Base-by-base conservation (phyloP, 2,113 vertebrate species). In the Chloropsis hardwickii region DNA sequence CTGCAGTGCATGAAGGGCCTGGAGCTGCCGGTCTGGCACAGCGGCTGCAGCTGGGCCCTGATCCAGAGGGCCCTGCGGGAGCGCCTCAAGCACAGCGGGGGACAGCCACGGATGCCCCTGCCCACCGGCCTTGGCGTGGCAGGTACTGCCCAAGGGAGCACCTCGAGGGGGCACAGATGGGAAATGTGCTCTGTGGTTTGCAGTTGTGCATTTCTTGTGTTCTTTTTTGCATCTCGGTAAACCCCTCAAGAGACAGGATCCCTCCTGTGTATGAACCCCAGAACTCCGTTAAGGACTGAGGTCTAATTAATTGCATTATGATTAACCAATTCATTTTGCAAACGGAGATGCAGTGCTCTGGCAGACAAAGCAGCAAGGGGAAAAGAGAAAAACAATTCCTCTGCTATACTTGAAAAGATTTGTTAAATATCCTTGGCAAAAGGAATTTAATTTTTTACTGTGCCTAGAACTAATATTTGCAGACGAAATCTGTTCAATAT, bases 1-100 rank as follows among this genome's bases (percentile, higher is more conserved):
- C 96, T 98, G 62, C 96, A 92, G 88, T 98, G 98, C 95, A 99
- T 99, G 98, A 61, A 56, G 87, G 95, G 94, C 51, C 90, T 99
- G 96, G 98, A 98, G 97, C 98, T 98, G 57, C 98, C 98, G 0
- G 95, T 98, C 13, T 99, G 98, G 98, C 98, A 98, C 10, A 22
- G 93, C 0, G 97, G 92, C 37, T 98, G 95, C 58, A 98, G 96
- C 54, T 97, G 98, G 95, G 65, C 97, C 53, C 97, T 98, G 53
- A 98, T 99, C 85, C 86, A 98, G 90, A 97, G 20, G 70, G 98
- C 98, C 15, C 92, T 99, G 88, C 72, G 48, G 85, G 98, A 98
- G n/a, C 97, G 98, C n/a, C 95, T 98, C 76, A 97, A 97, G 28
- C 98, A 98, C 83, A 97, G 98, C 3, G 98, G 98, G 8, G 98